phyloP scores from a whole-genome alignment of 1,140 invertebrate genomes.

The Choristoneura fumiferana region DNA sequence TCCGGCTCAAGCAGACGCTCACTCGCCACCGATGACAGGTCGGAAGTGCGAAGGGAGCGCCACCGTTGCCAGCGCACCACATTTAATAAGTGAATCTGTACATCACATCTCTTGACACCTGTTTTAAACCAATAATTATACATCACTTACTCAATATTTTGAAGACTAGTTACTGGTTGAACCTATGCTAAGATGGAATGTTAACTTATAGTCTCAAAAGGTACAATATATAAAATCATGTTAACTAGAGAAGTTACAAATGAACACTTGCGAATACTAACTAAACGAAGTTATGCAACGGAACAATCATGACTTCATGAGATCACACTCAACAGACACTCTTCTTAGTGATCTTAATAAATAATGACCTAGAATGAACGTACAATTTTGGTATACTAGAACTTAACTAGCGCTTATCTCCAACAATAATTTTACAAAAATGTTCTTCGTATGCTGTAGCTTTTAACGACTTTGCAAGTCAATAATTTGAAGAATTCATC shows the following conservation, averaged over 20 bases:
- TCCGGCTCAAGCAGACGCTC: no score
- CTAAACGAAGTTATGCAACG: conserved; percentile 38
- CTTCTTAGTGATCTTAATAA: conserved; percentile 66
- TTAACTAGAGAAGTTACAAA: conserved; percentile 49
- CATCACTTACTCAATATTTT: conserved; percentile 24
- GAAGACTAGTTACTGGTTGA: conserved; percentile 64
- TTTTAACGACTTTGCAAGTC: conserved; percentile 25
- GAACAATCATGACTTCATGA: conserved; percentile 71
- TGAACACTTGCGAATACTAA: conserved; percentile 59
- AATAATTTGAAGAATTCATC: conserved; percentile 19
- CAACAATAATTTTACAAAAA: conserved; percentile 11
- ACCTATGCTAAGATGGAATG: conserved; percentile 60
- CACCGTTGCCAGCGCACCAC: no score
- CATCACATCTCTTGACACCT: no score
- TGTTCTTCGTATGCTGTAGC: conserved; percentile 33
- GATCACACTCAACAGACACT: conserved; percentile 68
- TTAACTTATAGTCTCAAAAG: conserved; percentile 54
- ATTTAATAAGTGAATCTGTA: no score
- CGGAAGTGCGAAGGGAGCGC: no score
- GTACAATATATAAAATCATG: conserved; percentile 38
- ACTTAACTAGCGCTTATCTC: conserved; percentile 38
- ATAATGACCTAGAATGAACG: conserved; percentile 71
- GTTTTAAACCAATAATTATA: conserved; percentile 2
- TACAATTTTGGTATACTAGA: conserved; percentile 75
- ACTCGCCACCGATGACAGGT: no score